A percentile compares a stretch with the other conserved stretches of the same genome.
These are phyloP conservation scores for Mungos mungo DNA, from an alignment of 2,113 vertebrate species.

Conservation along the genomic window DNA sequence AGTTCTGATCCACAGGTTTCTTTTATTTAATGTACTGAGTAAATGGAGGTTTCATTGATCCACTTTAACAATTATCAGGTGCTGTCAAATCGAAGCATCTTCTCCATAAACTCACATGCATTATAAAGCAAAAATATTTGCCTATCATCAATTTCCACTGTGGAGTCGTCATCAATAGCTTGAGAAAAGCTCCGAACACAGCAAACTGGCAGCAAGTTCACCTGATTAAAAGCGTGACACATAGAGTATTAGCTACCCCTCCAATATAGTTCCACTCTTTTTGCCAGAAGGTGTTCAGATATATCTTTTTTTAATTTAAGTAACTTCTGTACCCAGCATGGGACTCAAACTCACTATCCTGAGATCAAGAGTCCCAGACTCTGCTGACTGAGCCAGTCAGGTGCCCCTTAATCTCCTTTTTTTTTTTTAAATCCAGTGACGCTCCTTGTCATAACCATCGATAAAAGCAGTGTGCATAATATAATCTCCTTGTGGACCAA, in stretches of 20 bases:
- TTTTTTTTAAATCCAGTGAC: not conserved
- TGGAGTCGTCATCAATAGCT: conserved; percentile 15
- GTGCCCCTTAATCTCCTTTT: not conserved
- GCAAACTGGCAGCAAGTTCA: not conserved
- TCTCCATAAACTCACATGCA: conserved; percentile 28
- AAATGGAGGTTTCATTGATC: conserved; percentile 62
- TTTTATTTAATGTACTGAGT: conserved; percentile 57
- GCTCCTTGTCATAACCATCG: not conserved
- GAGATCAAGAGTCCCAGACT: not conserved
- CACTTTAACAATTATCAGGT: conserved; percentile 48
- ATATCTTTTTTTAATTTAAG: not conserved
- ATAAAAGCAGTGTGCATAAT: not conserved
- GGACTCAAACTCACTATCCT: not conserved
- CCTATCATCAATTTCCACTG: conserved; percentile 57
- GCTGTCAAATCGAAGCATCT: conserved; percentile 55
- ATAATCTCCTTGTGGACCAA: not conserved
- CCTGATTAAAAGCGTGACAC: not conserved
- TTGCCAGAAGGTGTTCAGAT: not conserved
- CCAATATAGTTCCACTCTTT: not conserved
- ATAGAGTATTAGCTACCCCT: not conserved
- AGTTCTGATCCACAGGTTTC: conserved; percentile 8
- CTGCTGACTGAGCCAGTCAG: not conserved
- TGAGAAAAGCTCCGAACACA: conserved; percentile 38
- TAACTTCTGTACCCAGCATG: not conserved
- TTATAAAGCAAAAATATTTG: conserved; percentile 69